Percentiles rank a stretch among this genome's conserved stretches.
These are phyloP conservation scores for Archivesica marissinica DNA, from an alignment of 1,140 invertebrate species.

Conservation along the genomic window DNA sequence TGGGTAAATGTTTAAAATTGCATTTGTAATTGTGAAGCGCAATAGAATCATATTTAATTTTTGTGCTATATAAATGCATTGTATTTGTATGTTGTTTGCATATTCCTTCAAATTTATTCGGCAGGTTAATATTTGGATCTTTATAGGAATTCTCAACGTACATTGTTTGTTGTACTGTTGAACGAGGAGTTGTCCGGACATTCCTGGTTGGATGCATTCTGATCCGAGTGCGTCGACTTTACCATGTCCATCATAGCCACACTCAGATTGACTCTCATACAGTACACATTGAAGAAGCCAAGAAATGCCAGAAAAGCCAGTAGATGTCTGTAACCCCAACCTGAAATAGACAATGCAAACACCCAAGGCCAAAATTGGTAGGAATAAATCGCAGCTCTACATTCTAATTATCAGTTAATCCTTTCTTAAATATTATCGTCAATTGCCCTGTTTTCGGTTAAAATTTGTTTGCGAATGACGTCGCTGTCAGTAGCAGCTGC, in stretches of 20 bases:
- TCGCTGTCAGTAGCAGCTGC: too few relatives aligned
- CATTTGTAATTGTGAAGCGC: too few relatives aligned
- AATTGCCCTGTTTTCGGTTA: neutral
- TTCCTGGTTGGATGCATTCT: constrained; percentile 38
- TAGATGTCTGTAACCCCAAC: constrained; percentile 69
- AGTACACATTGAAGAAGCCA: constrained; percentile 88
- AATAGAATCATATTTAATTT: too few relatives aligned
- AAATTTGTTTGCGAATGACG: too few relatives aligned
- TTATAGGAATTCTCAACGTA: too few relatives aligned
- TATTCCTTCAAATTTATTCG: too few relatives aligned
- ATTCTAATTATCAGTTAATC: neutral
- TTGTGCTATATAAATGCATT: too few relatives aligned
- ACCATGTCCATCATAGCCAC: constrained; percentile 99
- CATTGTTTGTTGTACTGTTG: constrained; percentile 33
- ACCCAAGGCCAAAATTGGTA: neutral
- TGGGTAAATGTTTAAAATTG: too few relatives aligned
- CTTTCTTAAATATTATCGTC: neutral
- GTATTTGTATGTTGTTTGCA: too few relatives aligned
- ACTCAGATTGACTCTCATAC: constrained; percentile 98
- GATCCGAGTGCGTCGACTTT: constrained; percentile 85
- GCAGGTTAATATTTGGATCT: too few relatives aligned
- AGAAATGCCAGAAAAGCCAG: constrained; percentile 94
- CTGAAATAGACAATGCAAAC: constrained; percentile 3
- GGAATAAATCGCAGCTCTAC: neutral
- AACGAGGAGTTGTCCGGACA: constrained; percentile 51